Evolutionary conservation across 2,888 invertebrate species (phyloP).

Genomic region (Oeneis ivallda): DNA sequence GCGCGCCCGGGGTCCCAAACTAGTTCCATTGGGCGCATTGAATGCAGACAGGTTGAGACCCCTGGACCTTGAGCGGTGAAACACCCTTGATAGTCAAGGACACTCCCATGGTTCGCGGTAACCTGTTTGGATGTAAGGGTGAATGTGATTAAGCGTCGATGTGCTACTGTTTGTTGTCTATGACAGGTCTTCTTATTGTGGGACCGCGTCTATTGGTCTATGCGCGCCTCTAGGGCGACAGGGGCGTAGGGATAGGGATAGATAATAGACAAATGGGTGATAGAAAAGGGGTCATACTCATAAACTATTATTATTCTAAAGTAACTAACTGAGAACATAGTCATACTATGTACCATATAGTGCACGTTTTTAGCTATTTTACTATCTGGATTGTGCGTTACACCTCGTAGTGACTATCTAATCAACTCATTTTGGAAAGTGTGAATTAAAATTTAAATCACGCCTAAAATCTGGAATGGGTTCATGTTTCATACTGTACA

Average conservation of each 20-base stretch:
- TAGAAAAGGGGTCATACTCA: not conserved
- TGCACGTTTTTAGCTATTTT: not conserved
- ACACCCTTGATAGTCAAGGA: conserved; percentile 38
- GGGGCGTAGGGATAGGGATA: not conserved
- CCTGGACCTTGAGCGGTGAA: conserved; percentile 19
- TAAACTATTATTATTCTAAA: not conserved
- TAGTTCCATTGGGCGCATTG: conserved; percentile 5
- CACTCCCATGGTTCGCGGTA: conserved; percentile 19
- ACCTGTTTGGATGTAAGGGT: conserved; percentile 10
- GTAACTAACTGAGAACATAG: too few relatives aligned
- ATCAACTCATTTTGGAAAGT: too few relatives aligned
- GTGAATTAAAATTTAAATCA: too few relatives aligned
- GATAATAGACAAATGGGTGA: conserved; percentile 1
- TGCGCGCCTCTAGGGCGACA: not conserved
- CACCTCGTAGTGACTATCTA: too few relatives aligned
- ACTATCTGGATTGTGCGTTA: too few relatives aligned
- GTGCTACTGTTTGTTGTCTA: not conserved
- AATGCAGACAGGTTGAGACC: conserved; percentile 23
- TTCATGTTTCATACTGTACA: too few relatives aligned
- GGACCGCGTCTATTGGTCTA: not conserved
- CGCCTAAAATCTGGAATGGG: too few relatives aligned
- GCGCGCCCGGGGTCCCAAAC: not conserved
- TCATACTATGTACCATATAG: not conserved
- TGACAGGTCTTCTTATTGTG: not conserved
- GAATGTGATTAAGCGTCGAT: not conserved